phyloP scores from a whole-genome alignment of 1,140 invertebrate species.

The Drosophila trapezifrons region DNA sequence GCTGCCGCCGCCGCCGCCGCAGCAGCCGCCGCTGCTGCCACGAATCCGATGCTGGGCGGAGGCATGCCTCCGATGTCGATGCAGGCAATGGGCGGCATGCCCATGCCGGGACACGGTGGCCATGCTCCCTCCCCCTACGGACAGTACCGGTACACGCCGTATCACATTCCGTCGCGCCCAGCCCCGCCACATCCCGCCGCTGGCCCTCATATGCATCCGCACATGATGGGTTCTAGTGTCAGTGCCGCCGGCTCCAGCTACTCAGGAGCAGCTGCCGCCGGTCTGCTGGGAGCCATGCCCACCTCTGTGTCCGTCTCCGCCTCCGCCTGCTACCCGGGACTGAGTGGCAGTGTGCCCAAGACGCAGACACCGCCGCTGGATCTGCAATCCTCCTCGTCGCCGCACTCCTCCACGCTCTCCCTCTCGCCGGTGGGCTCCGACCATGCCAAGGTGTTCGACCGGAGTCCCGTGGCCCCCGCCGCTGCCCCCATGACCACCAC shows the following conservation, averaged over 20 bases:
- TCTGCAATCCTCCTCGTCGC: slow-evolving; percentile 81
- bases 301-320: slow-evolving; percentile 23
- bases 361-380: slow-evolving; percentile 81
- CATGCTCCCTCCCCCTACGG: slow-evolving; percentile 81
- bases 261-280: slow-evolving; percentile 66
- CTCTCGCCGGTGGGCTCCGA: slow-evolving; percentile 82
- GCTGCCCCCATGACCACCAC: slow-evolving; percentile 36
- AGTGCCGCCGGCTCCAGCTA: slow-evolving; percentile 50
- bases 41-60: slow-evolving; percentile 85
- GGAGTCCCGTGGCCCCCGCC: slow-evolving; percentile 51
- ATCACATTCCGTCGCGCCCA: slow-evolving; percentile 77
- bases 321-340: slow-evolving; percentile 35
- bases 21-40: slow-evolving; percentile 36
- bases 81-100: slow-evolving; percentile 56
- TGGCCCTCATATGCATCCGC: slow-evolving; percentile 83
- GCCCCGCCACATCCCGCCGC: slow-evolving; percentile 62
- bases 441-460: slow-evolving; percentile 78
- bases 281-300: slow-evolving; percentile 51
- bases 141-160: slow-evolving; percentile 84
- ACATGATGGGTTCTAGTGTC: slow-evolving; percentile 50
- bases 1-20: slow-evolving; percentile 55
- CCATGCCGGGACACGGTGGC: slow-evolving; percentile 20
- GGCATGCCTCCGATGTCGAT: slow-evolving; percentile 85
- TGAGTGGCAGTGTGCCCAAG: slow-evolving; percentile 56
- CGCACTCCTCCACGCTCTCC: slow-evolving; percentile 81